Conservation (phyloP, 1,140 invertebrate species). For the Oreohelix idahoensis region DNA sequence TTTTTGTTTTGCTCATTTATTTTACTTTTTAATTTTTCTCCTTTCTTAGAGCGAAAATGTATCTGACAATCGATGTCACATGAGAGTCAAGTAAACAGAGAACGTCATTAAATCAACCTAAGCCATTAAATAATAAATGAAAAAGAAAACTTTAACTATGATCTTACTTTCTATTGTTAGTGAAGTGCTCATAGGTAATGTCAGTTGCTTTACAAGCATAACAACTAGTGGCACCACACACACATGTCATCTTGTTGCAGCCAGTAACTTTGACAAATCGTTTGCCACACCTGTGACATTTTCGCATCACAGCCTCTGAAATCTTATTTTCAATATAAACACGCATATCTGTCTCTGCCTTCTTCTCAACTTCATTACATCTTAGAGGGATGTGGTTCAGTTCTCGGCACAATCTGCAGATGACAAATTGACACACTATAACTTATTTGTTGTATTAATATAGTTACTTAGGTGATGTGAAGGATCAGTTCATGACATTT, state of each 20-base stretch:
- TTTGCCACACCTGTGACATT: constrained; percentile 77
- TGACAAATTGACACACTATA: not conserved
- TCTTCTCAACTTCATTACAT: constrained; percentile 79
- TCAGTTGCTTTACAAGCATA: constrained; percentile 79
- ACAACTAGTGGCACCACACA: constrained; percentile 81
- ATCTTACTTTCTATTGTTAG: constrained; percentile 50
- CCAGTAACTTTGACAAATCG: constrained; percentile 80
- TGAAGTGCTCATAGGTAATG: constrained; percentile 79
- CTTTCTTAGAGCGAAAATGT: no score
- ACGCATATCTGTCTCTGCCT: constrained; percentile 75
- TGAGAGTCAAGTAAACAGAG: no score
- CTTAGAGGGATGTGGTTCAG: constrained; percentile 78
- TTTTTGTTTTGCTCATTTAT: no score
- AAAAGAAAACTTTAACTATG: no score
- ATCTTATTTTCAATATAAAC: constrained; percentile 80
- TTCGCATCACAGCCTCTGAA: constrained; percentile 79
- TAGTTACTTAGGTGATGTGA: no score
- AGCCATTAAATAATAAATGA: no score
- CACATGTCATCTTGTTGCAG: constrained; percentile 82
- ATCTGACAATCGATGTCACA: no score
- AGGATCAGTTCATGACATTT: no score
- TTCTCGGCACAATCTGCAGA: constrained; percentile 76
- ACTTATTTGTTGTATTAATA: no score
- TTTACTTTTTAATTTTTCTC: no score
- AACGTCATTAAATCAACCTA: no score